These are phyloP conservation scores for Crocidura indochinensis DNA, from an alignment of 2,797 vertebrate species.

Conservation along the genomic window DNA sequence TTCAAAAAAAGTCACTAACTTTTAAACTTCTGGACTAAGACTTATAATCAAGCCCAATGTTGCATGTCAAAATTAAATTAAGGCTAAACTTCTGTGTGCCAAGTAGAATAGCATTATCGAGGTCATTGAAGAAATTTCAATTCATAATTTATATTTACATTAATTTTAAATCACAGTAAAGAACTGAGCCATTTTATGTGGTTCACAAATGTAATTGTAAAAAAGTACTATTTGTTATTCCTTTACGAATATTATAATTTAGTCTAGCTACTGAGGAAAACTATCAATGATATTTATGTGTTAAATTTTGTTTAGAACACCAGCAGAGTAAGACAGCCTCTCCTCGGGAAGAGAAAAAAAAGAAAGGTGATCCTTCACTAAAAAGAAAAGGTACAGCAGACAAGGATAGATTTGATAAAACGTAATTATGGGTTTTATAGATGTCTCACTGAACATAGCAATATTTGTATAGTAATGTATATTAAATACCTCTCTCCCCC, in stretches of 20 bases:
- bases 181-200: background rate
- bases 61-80: conserved; percentile 34
- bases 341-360: conserved; percentile 82
- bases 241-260: background rate
- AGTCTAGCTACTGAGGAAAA: conserved; percentile 5
- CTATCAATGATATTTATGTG: conserved; percentile 62
- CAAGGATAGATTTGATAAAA: conserved; percentile 63
- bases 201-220: conserved; percentile 33
- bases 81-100: background rate
- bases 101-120: background rate
- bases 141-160: conserved; percentile 16
- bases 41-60: background rate
- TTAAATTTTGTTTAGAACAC: conserved; percentile 79
- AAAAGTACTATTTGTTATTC: conserved; percentile 42
- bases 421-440: conserved; percentile 43
- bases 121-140: background rate
- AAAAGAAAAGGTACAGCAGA: conserved; percentile 74
- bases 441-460: conserved; percentile 31
- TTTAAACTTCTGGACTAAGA: background rate
- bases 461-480: background rate
- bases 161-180: conserved; percentile 53
- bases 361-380: conserved; percentile 78
- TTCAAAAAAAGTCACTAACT: conserved; percentile 45
- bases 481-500: background rate
- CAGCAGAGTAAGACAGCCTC: conserved; percentile 34